phyloP scores from a whole-genome alignment of 2,888 invertebrate species.

The Mactromeris polynyma region DNA sequence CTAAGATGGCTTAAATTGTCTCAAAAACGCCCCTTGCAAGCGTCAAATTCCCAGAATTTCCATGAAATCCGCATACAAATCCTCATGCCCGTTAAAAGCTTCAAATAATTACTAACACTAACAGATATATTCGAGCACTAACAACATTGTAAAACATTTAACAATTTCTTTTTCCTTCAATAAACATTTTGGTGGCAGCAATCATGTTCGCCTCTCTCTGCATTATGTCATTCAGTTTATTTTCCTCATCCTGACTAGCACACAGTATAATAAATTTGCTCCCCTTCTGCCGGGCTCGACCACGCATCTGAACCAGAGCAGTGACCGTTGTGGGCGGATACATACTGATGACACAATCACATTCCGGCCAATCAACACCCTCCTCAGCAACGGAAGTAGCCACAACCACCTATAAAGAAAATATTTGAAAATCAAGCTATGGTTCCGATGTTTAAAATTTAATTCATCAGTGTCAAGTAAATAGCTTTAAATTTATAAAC shows the following conservation, averaged over 20 bases:
- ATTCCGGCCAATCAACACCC: slow-evolving; percentile 84
- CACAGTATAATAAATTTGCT: slow-evolving; percentile 84
- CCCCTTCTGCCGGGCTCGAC: slow-evolving; percentile 80
- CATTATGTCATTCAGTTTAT: slow-evolving; percentile 75
- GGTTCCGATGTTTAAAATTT: no score
- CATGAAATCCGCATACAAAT: no score
- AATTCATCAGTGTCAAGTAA: no score
- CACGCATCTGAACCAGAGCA: slow-evolving; percentile 85
- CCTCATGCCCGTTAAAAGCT: no score
- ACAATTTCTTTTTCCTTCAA: background rate
- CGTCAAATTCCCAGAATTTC: no score
- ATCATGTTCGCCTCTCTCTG: slow-evolving; percentile 81
- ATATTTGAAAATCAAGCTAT: no score
- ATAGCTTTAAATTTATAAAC: no score
- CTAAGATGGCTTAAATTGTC: no score
- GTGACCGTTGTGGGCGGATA: slow-evolving; percentile 83
- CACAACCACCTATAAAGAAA: slow-evolving; percentile 72
- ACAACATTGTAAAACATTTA: slow-evolving; percentile 19
- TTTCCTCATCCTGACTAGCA: slow-evolving; percentile 75
- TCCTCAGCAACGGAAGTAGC: slow-evolving; percentile 85
- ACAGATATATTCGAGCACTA: background rate
- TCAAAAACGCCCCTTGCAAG: no score
- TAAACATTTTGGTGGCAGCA: slow-evolving; percentile 72
- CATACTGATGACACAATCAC: slow-evolving; percentile 83
- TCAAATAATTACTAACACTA: no score